Conservation (phyloP, 2,113 vertebrate species). For the Phalacrocorax carbo region DNA sequence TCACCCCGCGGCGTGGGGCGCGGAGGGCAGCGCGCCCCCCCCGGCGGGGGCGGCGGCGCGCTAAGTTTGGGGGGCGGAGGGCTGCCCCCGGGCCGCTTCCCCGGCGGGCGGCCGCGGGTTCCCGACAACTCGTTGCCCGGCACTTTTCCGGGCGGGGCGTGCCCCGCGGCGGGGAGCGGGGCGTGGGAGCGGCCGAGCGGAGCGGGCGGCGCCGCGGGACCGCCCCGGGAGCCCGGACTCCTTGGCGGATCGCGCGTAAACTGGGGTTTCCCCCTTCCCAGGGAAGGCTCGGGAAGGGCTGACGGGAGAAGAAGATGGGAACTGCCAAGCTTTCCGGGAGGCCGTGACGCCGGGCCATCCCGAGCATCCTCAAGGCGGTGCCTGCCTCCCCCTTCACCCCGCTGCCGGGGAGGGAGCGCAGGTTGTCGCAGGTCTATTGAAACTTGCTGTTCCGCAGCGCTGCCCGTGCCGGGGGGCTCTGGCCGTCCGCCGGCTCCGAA, state of each 20-base stretch:
- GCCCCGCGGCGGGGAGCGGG: too few relatives aligned
- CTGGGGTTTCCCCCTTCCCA: background rate
- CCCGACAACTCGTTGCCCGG: too few relatives aligned
- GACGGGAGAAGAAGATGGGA: background rate
- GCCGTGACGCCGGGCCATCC: background rate
- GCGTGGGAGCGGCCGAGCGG: too few relatives aligned
- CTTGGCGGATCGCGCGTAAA: too few relatives aligned
- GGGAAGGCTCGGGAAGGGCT: background rate
- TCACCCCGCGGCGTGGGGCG: too few relatives aligned
- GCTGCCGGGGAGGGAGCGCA: accelerated
- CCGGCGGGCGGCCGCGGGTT: too few relatives aligned
- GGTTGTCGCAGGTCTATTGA: background rate
- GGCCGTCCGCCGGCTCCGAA: accelerated
- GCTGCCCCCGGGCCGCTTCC: too few relatives aligned
- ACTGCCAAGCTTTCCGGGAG: conserved; percentile 20
- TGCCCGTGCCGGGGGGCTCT: background rate
- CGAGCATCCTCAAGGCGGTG: background rate
- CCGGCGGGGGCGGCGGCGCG: too few relatives aligned
- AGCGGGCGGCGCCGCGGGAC: background rate
- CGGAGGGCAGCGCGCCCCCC: too few relatives aligned
- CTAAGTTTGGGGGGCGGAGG: too few relatives aligned
- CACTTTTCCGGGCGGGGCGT: too few relatives aligned
- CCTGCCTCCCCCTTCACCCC: background rate
- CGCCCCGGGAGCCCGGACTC: background rate
- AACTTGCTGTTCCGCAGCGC: background rate